Evolutionary conservation across 2,888 invertebrate genomes (phyloP).

Genomic region (Sipha maydis): DNA sequence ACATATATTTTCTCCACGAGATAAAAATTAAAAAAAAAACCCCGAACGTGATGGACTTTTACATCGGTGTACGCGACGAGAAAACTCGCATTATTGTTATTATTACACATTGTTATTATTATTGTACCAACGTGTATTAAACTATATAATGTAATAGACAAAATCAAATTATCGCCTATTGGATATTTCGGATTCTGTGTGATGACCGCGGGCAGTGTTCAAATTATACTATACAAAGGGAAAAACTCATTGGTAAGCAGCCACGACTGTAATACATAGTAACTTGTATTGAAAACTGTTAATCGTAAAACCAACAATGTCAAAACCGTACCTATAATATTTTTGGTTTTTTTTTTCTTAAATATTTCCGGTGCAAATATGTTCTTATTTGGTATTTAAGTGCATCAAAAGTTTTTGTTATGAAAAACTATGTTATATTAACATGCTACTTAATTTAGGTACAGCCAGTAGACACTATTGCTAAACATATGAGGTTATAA

Average conservation of each 20-base stretch:
- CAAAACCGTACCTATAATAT: too few species aligned
- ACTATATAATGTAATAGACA: constrained; percentile 9
- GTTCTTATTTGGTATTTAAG: neutral
- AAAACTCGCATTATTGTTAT: constrained; percentile 29
- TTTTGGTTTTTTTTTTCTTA: too few species aligned
- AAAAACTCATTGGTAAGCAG: constrained; percentile 26
- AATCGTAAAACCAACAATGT: neutral
- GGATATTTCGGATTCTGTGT: constrained; percentile 20
- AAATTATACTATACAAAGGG: constrained; percentile 10
- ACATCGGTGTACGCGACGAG: neutral
- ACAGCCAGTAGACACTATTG: neutral
- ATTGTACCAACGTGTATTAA: neutral
- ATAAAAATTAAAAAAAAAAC: neutral
- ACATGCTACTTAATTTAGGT: neutral
- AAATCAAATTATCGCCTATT: constrained; percentile 43
- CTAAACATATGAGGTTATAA: neutral
- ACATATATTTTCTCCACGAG: constrained; percentile 12
- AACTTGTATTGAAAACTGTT: neutral
- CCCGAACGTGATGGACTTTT: constrained; percentile 19
- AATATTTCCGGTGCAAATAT: too few species aligned
- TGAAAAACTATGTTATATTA: neutral
- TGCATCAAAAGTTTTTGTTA: neutral
- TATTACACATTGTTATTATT: constrained; percentile 10
- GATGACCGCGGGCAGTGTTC: constrained; percentile 27
- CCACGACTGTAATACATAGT: neutral